Percentiles rank a stretch among this genome's conserved stretches.
Conservation (phyloP, 2,888 invertebrate species). For the Dryomyza anilis region DNA sequence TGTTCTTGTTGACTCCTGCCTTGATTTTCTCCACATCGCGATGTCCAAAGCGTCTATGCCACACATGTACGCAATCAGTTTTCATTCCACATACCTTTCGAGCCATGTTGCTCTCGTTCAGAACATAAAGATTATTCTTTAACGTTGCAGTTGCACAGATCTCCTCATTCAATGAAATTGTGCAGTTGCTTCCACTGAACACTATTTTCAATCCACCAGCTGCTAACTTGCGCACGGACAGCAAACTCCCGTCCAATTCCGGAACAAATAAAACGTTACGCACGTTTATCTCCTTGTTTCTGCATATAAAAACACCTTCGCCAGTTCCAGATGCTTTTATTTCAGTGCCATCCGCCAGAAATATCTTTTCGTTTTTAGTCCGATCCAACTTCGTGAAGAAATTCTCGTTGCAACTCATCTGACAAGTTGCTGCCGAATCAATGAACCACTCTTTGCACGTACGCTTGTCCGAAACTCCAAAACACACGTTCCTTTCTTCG, state of each 20-base stretch:
- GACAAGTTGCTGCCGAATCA: neutral
- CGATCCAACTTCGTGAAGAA: neutral
- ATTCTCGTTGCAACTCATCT: neutral
- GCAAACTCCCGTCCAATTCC: neutral
- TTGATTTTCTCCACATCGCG: neutral
- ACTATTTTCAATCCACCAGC: no score
- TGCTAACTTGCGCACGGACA: neutral
- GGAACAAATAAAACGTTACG: neutral
- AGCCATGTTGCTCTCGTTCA: no score
- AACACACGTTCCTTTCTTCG: neutral
- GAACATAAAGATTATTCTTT: no score
- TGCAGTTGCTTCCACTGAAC: no score
- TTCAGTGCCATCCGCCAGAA: neutral
- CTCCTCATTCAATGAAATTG: no score
- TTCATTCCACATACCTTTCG: no score
- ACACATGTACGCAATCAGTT: no score
- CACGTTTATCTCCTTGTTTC: no score
- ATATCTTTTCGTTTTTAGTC: neutral
- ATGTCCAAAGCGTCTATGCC: neutral
- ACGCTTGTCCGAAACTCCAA: neutral
- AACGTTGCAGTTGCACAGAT: no score
- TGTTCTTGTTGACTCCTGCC: neutral
- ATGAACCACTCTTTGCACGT: neutral
- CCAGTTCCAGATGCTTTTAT: no score
- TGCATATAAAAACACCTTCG: neutral